A percentile compares a stretch with the other conserved stretches of the same genome.
Conservation (phyloP, 2,113 vertebrate species). For the Corythoichthys haematopterus region DNA sequence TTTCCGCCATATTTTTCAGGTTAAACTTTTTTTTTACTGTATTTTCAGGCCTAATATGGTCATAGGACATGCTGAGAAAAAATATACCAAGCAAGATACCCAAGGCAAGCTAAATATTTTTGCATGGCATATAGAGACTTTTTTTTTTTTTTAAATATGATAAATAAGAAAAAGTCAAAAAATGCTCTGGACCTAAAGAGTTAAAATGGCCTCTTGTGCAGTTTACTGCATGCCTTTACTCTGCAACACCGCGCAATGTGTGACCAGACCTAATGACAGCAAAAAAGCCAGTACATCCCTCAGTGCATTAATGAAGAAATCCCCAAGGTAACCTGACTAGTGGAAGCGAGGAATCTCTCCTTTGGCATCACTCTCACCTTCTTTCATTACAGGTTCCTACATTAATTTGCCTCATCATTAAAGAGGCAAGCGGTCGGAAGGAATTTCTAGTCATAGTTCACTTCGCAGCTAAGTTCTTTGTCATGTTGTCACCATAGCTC, state of each 20-base stretch:
- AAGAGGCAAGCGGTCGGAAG: slow-evolving; percentile 26
- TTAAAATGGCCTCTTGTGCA: not conserved
- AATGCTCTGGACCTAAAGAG: not conserved
- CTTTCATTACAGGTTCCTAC: slow-evolving; percentile 8
- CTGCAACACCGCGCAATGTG: not conserved
- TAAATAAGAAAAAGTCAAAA: too few relatives aligned
- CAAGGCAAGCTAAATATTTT: too few relatives aligned
- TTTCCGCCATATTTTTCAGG: too few relatives aligned
- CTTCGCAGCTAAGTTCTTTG: slow-evolving; percentile 27
- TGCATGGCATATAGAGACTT: too few relatives aligned
- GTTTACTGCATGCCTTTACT: not conserved
- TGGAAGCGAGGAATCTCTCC: slow-evolving; percentile 13
- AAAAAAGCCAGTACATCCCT: slow-evolving; percentile 3
- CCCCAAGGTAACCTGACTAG: slow-evolving; percentile 34
- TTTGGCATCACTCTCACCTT: slow-evolving; percentile 1
- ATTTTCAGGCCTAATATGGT: too few relatives aligned
- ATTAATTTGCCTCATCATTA: slow-evolving; percentile 49
- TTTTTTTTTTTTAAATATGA: too few relatives aligned
- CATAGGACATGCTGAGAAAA: too few relatives aligned
- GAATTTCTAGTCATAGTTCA: slow-evolving; percentile 41
- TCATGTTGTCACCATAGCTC: slow-evolving; percentile 32
- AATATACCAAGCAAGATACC: too few relatives aligned
- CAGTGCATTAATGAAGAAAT: slow-evolving; percentile 18
- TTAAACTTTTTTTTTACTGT: too few relatives aligned
- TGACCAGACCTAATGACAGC: not conserved